phyloP scores from a whole-genome alignment of 2,888 invertebrate genomes.

The Trissonchulus latispiculum region DNA sequence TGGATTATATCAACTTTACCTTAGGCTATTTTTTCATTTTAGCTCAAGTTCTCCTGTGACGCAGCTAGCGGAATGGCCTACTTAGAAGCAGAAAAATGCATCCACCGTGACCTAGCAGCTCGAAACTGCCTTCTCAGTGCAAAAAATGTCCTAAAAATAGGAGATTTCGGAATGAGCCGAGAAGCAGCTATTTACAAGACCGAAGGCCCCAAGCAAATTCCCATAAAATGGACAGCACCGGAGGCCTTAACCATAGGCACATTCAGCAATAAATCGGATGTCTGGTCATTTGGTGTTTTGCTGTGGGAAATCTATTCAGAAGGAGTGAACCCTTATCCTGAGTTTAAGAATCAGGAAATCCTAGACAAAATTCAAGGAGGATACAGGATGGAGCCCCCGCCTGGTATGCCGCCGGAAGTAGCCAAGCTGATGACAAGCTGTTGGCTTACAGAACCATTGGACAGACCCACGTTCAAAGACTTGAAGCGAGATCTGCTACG shows the following conservation, averaged over 20 bases:
- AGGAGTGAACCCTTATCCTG: slow-evolving; percentile 84
- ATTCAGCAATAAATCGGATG: slow-evolving; percentile 60
- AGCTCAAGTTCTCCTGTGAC: slow-evolving; percentile 47
- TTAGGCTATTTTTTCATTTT: too few relatives aligned
- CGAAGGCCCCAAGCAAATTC: slow-evolving; percentile 95
- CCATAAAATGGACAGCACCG: slow-evolving; percentile 96
- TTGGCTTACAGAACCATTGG: slow-evolving; percentile 85
- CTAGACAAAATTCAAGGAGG: slow-evolving; percentile 85
- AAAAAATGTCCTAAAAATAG: slow-evolving; percentile 13
- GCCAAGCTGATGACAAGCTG: slow-evolving; percentile 80
- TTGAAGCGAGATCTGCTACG: background rate
- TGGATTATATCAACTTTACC: too few relatives aligned
- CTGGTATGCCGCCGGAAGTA: slow-evolving; percentile 74
- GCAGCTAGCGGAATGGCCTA: slow-evolving; percentile 73
- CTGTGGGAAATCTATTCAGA: slow-evolving; percentile 94
- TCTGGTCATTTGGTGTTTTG: slow-evolving; percentile 90
- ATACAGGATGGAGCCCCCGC: slow-evolving; percentile 77
- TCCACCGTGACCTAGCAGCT: slow-evolving; percentile 88
- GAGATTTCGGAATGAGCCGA: slow-evolving; percentile 62
- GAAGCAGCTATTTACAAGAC: slow-evolving; percentile 94
- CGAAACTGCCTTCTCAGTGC: slow-evolving; percentile 60
- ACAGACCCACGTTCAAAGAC: slow-evolving; percentile 52
- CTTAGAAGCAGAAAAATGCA: slow-evolving; percentile 86
- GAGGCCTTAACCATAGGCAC: slow-evolving; percentile 82
- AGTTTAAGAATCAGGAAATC: slow-evolving; percentile 83